phyloP scores from a whole-genome alignment of 2,113 vertebrate genomes.

The Mystacornis crossleyi region DNA sequence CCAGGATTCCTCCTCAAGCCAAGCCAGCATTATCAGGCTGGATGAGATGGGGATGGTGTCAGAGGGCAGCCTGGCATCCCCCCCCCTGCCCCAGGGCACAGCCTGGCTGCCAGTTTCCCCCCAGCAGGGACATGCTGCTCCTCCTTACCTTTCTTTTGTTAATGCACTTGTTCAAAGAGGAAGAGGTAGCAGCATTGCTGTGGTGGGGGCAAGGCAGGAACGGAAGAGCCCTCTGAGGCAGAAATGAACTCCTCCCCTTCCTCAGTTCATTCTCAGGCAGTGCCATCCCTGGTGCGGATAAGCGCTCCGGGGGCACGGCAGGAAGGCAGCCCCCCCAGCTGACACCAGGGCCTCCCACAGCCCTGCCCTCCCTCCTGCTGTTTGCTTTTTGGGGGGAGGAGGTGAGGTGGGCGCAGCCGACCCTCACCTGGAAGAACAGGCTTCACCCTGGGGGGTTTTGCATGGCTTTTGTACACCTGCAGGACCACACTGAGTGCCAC shows the following conservation, averaged over 20 bases:
- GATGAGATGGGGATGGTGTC: background rate
- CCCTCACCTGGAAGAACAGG: background rate
- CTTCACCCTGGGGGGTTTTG: fast-evolving
- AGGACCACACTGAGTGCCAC: fast-evolving
- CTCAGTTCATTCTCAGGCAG: background rate
- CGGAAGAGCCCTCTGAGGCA: background rate
- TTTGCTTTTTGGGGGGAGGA: background rate
- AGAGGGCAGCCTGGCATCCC: background rate
- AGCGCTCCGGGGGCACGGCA: background rate
- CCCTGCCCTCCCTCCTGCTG: background rate
- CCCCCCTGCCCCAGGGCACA: background rate
- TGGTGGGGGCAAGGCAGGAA: background rate
- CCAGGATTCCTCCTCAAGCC: background rate
- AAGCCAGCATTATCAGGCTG: fast-evolving
- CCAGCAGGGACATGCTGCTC: fast-evolving
- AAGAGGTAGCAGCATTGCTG: background rate
- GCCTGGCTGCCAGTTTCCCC: background rate
- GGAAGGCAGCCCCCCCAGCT: background rate
- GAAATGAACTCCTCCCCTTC: background rate
- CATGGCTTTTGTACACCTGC: fast-evolving
- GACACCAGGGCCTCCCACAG: fast-evolving
- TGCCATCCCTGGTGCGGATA: background rate
- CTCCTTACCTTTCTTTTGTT: no score
- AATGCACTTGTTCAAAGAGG: background rate
- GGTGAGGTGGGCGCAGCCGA: background rate